Conservation (phyloP, 2,888 invertebrate genomes). For the Nycteola revayana region DNA sequence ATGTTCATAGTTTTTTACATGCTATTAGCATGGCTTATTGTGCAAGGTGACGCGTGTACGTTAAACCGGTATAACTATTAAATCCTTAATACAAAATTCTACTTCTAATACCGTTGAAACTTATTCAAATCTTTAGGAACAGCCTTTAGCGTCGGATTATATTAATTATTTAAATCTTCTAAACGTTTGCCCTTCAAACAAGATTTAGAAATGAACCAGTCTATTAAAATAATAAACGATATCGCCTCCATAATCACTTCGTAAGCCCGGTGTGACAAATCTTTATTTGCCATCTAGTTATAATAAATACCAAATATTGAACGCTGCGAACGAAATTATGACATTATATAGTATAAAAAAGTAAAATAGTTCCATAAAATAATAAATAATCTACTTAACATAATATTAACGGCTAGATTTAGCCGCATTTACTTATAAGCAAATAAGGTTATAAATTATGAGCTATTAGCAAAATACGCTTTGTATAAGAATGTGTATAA, state of each 20-base stretch:
- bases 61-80: background rate
- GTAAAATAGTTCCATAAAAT: constrained; percentile 59
- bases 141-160: constrained; percentile 7
- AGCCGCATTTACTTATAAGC: constrained; percentile 40
- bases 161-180: constrained; percentile 20
- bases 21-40: constrained; percentile 4
- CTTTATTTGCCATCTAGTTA: constrained; percentile 24
- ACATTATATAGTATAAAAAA: constrained; percentile 50
- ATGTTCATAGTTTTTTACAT: constrained; percentile 17
- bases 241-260: constrained; percentile 18
- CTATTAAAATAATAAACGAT: constrained; percentile 17
- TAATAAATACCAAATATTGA: constrained; percentile 17
- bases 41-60: background rate
- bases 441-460: constrained; percentile 51
- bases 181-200: constrained; percentile 16
- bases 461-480: constrained; percentile 47
- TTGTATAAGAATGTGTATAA: too few relatives aligned
- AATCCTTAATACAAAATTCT: background rate
- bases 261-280: constrained; percentile 24
- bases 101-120: background rate
- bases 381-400: constrained; percentile 69
- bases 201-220: constrained; percentile 19
- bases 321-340: constrained; percentile 38
- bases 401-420: constrained; percentile 60
- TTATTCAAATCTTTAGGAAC: too few relatives aligned